Base-by-base conservation (phyloP, 2,113 vertebrate species). In the Tringa solitaria region DNA sequence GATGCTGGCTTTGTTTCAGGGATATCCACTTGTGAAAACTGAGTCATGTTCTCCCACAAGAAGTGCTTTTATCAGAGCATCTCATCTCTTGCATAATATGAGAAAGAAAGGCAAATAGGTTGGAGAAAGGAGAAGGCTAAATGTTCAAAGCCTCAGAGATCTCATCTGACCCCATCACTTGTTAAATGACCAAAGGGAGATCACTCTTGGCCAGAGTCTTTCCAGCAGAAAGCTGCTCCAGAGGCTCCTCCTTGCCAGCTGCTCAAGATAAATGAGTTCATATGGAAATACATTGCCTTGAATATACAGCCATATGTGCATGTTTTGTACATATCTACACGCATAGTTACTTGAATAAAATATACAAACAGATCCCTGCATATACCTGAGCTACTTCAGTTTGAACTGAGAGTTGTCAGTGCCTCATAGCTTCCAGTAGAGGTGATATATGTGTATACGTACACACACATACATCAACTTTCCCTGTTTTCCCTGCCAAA, bases 21-120 rank as follows among this genome's bases (percentile, higher is more conserved):
- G 41, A 37, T 84, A 82, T 56, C 61, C 65, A 68, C 87, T 87
- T 87, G 35, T 93, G 70, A 96, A 90, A 91, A 91, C 75, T 87
- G 90, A 78, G 53, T 87, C 81, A 91, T 57, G 20, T 50, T 91
- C 73, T 94, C 89, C 68, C 78, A 82, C 32, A 75, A 56, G 45
- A 68, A 81, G 30, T 43, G 33, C 24, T 84, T 86, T 87, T 84
- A 75, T 95, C 64, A 48, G n/a, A 37, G 24, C 3, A 6, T 74
- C 59, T 80, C 51, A 60, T 91, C 60, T 92, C 87, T 91, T 94
- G 73, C 79, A 67, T 78, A 82, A 72, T 33, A 30, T 10, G 20
- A 85, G 43, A 90, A 86, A 90, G 54, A 88, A 77, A 84, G 83
- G 79, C 86, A 92, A 80, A 90, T 50, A 63, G 68, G 14, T 46